Conservation (phyloP, 30 jellyfish, hydroid and myxozoan species). For the Pseudorhiza aurosa region DNA sequence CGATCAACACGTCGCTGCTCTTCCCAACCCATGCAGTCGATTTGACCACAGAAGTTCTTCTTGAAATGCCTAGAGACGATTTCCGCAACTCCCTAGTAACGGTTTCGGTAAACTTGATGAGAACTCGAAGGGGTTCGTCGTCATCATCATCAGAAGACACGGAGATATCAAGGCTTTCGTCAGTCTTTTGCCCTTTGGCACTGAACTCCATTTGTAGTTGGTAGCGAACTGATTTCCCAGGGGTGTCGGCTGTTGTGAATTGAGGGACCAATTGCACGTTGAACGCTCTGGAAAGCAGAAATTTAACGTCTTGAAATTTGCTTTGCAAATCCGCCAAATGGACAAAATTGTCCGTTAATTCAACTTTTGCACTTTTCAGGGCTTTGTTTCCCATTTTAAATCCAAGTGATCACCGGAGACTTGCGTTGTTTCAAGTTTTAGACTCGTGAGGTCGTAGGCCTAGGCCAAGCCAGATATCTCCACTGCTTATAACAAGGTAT, state of each 20-base stretch:
- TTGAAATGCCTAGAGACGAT: constrained; percentile 22
- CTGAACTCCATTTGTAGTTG: constrained; percentile 35
- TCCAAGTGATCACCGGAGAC: too few species aligned
- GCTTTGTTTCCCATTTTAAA: constrained; percentile 2
- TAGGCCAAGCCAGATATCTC: too few species aligned
- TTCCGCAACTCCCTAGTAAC: constrained; percentile 40
- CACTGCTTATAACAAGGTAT: too few species aligned
- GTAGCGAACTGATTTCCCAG: constrained; percentile 51
- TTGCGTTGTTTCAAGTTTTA: too few species aligned
- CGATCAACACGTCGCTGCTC: neutral
- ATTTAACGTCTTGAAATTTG: constrained; percentile 18
- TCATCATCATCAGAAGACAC: constrained; percentile 6
- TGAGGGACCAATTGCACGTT: constrained; percentile 57
- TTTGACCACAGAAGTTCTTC: constrained; percentile 44
- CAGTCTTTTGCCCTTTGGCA: neutral
- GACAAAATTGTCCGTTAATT: neutral
- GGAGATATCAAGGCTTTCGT: constrained; percentile 3
- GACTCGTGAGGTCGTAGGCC: too few species aligned
- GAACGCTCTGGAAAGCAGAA: constrained; percentile 33
- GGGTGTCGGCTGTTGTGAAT: constrained; percentile 54
- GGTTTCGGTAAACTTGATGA: constrained; percentile 32
- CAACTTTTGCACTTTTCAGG: neutral
- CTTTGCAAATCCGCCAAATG: constrained; percentile 1
- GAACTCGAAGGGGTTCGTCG: neutral
- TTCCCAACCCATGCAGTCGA: constrained; percentile 41